A percentile compares a stretch with the other conserved stretches of the same genome.
Evolutionary conservation across 2,797 vertebrate species (phyloP).

Genomic region (Sebastes alutus): DNA sequence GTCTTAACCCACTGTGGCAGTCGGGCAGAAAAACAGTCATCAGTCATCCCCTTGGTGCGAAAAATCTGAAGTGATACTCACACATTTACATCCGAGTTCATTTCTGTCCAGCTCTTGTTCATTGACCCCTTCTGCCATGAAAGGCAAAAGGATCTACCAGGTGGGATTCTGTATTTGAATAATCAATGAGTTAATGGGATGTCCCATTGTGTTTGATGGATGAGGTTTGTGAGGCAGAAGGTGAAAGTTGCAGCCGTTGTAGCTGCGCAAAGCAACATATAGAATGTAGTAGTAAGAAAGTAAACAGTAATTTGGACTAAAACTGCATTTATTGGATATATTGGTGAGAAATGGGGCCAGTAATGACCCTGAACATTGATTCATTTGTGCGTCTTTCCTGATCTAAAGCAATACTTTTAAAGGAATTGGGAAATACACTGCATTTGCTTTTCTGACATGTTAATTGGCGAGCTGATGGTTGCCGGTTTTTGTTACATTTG

Average conservation of each 20-base stretch:
- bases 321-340: background rate
- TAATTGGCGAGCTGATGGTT: background rate
- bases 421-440: background rate
- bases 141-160: constrained; percentile 57
- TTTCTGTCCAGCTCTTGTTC: constrained; percentile 53
- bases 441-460: background rate
- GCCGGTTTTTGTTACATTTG: no score
- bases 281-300: background rate
- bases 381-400: background rate
- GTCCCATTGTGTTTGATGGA: constrained; percentile 51
- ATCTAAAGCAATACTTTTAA: background rate
- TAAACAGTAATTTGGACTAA: background rate
- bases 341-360: background rate
- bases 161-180: constrained; percentile 56
- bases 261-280: background rate
- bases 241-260: constrained; percentile 19
- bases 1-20: constrained; percentile 82
- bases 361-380: background rate
- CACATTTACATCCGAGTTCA: constrained; percentile 59
- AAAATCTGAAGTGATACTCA: constrained; percentile 52
- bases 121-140: constrained; percentile 52
- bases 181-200: constrained; percentile 62
- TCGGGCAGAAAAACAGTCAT: constrained; percentile 77
- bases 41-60: constrained; percentile 60
- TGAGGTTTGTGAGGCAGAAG: constrained; percentile 43